A percentile compares a stretch with the other conserved stretches of the same genome.
phyloP scores from a whole-genome alignment of 2,888 invertebrate species.

The Leptothorax acervorum region DNA sequence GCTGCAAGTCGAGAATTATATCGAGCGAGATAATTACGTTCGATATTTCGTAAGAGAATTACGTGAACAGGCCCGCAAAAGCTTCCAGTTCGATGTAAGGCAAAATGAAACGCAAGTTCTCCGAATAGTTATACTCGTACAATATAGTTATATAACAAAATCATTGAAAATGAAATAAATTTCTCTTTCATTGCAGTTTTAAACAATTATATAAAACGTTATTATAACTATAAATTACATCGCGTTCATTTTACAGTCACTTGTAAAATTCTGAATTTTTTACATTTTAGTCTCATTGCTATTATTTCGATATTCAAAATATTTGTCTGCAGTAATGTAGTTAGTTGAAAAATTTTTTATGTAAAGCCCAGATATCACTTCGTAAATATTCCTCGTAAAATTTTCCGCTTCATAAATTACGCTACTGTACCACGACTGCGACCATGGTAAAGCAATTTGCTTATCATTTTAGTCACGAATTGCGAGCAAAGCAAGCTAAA shows the following conservation, averaged over 20 bases:
- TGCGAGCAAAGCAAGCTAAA: not conserved
- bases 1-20: slow-evolving; percentile 26
- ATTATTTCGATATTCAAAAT: not conserved
- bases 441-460: slow-evolving; percentile 2
- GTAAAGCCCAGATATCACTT: slow-evolving; percentile 2
- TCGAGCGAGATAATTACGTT: slow-evolving; percentile 50
- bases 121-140: not conserved
- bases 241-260: not conserved
- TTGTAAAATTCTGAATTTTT: not conserved
- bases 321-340: not conserved
- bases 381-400: not conserved
- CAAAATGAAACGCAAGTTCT: slow-evolving; percentile 6
- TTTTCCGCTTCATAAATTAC: slow-evolving; percentile 25
- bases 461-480: slow-evolving; percentile 41
- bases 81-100: not conserved
- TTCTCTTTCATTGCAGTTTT: not conserved
- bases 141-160: not conserved
- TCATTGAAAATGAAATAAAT: not conserved
- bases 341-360: slow-evolving; percentile 2
- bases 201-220: not conserved
- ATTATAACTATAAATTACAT: not conserved
- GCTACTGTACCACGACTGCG: not conserved
- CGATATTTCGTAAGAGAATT: slow-evolving; percentile 53
- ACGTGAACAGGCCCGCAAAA: slow-evolving; percentile 5
- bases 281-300: not conserved